A percentile compares a stretch with the other conserved stretches of the same genome.
These are phyloP conservation scores for Triplophysa siluroides DNA, from an alignment of 2,113 vertebrate genomes.

Conservation along the genomic window DNA sequence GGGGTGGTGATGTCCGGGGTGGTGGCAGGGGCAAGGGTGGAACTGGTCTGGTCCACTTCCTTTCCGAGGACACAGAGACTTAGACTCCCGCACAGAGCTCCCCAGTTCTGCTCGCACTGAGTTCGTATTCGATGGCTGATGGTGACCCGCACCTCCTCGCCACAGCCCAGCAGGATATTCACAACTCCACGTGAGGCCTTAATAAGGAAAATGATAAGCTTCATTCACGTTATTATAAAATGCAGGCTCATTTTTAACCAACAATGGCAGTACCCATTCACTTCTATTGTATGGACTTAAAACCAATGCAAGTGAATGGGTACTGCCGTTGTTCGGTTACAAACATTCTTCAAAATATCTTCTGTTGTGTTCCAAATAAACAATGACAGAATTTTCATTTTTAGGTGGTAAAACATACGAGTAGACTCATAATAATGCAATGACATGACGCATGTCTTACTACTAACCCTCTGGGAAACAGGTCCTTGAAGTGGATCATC, in stretches of 20 bases:
- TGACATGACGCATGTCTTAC: not conserved
- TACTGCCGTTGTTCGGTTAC: no score
- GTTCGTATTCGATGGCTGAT: conserved; percentile 78
- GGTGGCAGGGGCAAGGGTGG: conserved; percentile 24
- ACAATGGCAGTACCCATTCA: no score
- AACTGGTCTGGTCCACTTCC: not conserved
- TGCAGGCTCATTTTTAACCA: no score
- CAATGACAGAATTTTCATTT: no score
- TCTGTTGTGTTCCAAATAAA: no score
- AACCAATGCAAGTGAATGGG: no score
- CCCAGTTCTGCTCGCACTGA: conserved; percentile 92
- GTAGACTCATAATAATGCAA: not conserved
- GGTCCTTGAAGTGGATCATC: conserved; percentile 94
- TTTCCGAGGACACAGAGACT: conserved; percentile 74
- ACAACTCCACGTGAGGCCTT: conserved; percentile 92
- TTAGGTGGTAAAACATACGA: no score
- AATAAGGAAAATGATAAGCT: no score
- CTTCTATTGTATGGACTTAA: no score
- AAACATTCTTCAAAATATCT: no score
- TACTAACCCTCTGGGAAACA: conserved; percentile 92
- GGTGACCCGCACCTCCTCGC: conserved; percentile 83
- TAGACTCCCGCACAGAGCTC: conserved; percentile 84
- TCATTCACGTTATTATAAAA: no score
- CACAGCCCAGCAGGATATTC: conserved; percentile 88
- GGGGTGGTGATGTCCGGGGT: conserved; percentile 50